These are phyloP conservation scores for Unio delphinus DNA, from an alignment of 2,888 invertebrate species.

Conservation along the genomic window DNA sequence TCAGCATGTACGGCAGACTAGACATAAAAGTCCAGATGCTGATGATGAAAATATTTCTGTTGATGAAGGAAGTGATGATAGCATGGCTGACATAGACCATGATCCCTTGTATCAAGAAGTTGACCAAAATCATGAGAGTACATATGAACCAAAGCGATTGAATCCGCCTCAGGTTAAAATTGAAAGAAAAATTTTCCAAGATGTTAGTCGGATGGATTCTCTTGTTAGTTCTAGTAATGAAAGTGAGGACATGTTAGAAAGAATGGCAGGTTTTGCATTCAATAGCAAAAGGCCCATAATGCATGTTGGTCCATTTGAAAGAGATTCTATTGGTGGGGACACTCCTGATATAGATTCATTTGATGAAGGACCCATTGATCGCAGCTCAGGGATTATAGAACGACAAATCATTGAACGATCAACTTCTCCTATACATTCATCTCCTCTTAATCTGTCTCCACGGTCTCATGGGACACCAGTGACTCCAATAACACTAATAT, in stretches of 20 bases:
- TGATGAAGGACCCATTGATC: conserved; percentile 15
- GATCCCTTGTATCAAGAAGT: conserved; percentile 63
- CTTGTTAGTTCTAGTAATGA: conserved; percentile 64
- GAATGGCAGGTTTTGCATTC: conserved; percentile 14
- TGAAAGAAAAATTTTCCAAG: conserved; percentile 65
- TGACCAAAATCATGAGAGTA: conserved; percentile 64
- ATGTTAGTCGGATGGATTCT: conserved; percentile 49
- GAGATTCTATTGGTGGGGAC: conserved; percentile 9
- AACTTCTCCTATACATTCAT: conserved; percentile 18
- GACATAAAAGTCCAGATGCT: conserved; percentile 12
- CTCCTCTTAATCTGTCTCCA: conserved; percentile 69
- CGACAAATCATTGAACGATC: conserved; percentile 16
- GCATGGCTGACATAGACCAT: conserved; percentile 51
- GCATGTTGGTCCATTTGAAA: conserved; percentile 32
- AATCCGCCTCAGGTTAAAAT: conserved; percentile 65
- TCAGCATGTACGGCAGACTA: conserved; percentile 15
- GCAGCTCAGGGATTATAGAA: conserved; percentile 18
- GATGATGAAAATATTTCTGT: conserved; percentile 35
- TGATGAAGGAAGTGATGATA: conserved; percentile 47
- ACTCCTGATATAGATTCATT: background rate
- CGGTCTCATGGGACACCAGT: conserved; percentile 50
- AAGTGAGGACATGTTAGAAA: conserved; percentile 55
- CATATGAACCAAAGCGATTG: conserved; percentile 55
- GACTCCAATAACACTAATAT: conserved; percentile 43
- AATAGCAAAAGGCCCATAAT: conserved; percentile 25